A percentile compares a stretch with the other conserved stretches of the same genome.
These are phyloP conservation scores for Cyrtonyx montezumae DNA, from an alignment of 2,113 vertebrate species.

Conservation along the genomic window DNA sequence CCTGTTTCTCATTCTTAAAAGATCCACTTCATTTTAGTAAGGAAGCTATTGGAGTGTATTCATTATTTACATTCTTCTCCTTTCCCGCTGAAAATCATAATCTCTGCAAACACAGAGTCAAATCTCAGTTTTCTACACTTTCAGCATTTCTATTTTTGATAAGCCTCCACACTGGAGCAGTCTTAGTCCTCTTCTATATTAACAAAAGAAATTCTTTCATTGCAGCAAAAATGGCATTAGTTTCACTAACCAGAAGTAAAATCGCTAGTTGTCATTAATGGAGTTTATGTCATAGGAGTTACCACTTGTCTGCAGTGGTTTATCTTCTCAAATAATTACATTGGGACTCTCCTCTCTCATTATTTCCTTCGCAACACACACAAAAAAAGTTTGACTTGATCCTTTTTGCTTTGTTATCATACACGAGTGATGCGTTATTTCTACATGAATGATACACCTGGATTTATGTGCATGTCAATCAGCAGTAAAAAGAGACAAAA, in stretches of 20 bases:
- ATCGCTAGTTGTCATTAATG: neutral
- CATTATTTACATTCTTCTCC: neutral
- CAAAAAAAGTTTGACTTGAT: neutral
- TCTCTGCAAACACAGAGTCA: neutral
- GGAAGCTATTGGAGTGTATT: neutral
- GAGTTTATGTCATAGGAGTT: neutral
- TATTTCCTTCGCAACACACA: neutral
- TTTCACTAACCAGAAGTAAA: neutral
- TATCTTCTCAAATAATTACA: neutral
- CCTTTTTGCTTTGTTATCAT: neutral
- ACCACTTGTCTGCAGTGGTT: neutral
- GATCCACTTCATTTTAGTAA: neutral
- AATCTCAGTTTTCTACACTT: neutral
- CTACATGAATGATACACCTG: neutral
- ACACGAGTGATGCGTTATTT: neutral
- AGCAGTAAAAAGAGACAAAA: neutral
- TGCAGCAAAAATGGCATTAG: neutral
- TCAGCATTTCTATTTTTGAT: neutral
- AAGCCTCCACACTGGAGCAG: neutral
- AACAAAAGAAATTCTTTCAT: neutral
- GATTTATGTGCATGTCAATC: neutral
- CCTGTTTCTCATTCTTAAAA: neutral
- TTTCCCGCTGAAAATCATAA: neutral
- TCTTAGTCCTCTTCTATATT: neutral
- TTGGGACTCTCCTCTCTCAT: neutral